Percentiles rank a stretch among this genome's conserved stretches.
Conservation (phyloP, 1,140 invertebrate species). For the Galendromus occidentalis region DNA sequence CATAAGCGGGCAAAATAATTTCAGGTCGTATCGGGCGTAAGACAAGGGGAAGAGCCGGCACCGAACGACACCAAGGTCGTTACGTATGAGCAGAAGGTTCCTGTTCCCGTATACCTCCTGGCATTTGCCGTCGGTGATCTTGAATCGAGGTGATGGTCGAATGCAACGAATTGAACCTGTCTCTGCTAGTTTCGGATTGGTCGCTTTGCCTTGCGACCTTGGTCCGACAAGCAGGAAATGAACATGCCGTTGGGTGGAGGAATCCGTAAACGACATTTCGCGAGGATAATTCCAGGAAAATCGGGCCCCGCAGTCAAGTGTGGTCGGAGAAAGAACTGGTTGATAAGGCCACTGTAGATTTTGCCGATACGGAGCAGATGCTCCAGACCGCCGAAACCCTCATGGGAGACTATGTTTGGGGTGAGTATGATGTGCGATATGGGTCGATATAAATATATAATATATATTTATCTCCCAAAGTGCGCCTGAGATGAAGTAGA, state of each 20-base stretch:
- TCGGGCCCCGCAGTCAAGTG: conserved; percentile 58
- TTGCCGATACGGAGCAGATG: conserved; percentile 65
- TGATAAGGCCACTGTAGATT: conserved; percentile 63
- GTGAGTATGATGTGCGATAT: neutral
- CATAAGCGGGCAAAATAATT: conserved; percentile 50
- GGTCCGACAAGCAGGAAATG: too few relatives aligned
- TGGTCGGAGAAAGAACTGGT: conserved; percentile 75
- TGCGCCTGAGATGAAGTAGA: too few relatives aligned
- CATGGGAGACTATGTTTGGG: conserved; percentile 56
- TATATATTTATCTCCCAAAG: too few relatives aligned
- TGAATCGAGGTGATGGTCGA: conserved; percentile 35
- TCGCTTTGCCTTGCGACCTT: too few relatives aligned
- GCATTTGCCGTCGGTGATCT: conserved; percentile 69
- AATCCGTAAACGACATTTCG: too few relatives aligned
- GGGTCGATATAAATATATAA: too few relatives aligned
- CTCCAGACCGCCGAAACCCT: conserved; percentile 53
- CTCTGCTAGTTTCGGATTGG: too few relatives aligned
- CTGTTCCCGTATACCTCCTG: conserved; percentile 40
- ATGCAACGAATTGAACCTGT: too few relatives aligned
- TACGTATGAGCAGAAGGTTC: conserved; percentile 47
- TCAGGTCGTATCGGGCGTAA: conserved; percentile 64
- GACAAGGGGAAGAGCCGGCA: conserved; percentile 19
- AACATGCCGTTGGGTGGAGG: too few relatives aligned
- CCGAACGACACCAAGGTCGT: conserved; percentile 26
- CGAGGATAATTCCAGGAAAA: conserved; percentile 28